phyloP scores from a whole-genome alignment of 92 coral and sea anemone genomes.

The Epizoanthus rinbou region DNA sequence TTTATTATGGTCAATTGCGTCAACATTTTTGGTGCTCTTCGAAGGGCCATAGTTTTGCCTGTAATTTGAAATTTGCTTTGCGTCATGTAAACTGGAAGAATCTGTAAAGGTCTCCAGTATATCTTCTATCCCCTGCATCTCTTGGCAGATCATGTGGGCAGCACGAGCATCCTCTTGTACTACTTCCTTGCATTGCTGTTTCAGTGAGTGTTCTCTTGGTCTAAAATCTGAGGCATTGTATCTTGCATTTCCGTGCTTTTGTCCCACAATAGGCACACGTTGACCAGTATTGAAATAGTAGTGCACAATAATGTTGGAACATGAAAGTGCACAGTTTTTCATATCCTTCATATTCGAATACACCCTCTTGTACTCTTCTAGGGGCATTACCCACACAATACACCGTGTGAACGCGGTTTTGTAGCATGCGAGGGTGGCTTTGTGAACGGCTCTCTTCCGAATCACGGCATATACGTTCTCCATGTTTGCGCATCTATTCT shows the following conservation, averaged over 20 bases:
- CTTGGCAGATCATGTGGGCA: constrained; percentile 46
- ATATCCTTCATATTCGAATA: constrained; percentile 28
- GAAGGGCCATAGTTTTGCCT: constrained; percentile 47
- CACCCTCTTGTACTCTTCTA: constrained; percentile 39
- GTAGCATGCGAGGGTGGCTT: constrained; percentile 34
- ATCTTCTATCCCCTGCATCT: constrained; percentile 39
- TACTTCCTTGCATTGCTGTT: constrained; percentile 34
- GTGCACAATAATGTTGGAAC: background rate
- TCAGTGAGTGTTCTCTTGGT: constrained; percentile 43
- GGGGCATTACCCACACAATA: constrained; percentile 51
- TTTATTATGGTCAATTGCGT: no score
- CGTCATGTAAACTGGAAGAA: constrained; percentile 43
- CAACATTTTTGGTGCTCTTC: constrained; percentile 28
- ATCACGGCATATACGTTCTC: constrained; percentile 24
- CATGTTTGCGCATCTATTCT: constrained; percentile 15
- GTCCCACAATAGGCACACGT: constrained; percentile 48
- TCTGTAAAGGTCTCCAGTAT: constrained; percentile 32
- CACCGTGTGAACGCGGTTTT: constrained; percentile 41
- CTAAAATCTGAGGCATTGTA: constrained; percentile 16
- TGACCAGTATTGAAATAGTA: constrained; percentile 52
- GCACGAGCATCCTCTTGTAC: constrained; percentile 42
- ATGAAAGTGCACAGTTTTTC: constrained; percentile 21
- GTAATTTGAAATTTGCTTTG: constrained; percentile 48
- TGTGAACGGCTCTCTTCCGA: constrained; percentile 46
- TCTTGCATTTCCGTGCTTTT: constrained; percentile 47